Evolutionary conservation across 2,797 vertebrate genomes (phyloP).

Genomic region (Bradypus variegatus): DNA sequence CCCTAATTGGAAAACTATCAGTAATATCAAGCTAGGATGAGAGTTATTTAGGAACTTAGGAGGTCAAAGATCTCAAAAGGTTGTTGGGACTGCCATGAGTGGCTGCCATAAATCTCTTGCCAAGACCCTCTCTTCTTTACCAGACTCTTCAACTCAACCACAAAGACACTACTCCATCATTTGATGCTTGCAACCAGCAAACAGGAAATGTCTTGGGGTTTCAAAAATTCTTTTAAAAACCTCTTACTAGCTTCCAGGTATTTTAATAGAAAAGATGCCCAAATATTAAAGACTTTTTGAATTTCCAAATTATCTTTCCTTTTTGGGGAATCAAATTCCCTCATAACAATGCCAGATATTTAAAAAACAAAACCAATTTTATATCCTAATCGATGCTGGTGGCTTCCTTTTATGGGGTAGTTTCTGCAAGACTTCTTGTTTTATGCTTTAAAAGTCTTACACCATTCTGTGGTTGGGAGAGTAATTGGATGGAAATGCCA

Average conservation of each 20-base stretch:
- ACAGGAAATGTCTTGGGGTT: neutral
- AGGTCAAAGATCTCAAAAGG: neutral
- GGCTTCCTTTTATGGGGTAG: neutral
- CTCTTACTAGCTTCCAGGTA: neutral
- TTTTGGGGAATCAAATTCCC: neutral
- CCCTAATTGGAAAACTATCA: neutral
- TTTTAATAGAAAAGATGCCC: conserved; percentile 18
- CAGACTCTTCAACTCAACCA: neutral
- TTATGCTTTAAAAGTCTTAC: neutral
- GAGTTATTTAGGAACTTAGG: neutral
- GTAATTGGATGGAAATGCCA: neutral
- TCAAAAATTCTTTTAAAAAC: conserved; percentile 6
- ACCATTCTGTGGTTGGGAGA: neutral
- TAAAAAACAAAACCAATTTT: conserved; percentile 27
- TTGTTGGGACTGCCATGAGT: neutral
- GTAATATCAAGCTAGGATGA: neutral
- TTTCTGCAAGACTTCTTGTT: neutral
- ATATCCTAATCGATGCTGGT: neutral
- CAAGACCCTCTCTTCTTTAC: neutral
- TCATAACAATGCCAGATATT: neutral
- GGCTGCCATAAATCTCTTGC: neutral
- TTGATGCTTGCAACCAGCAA: neutral
- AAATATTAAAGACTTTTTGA: conserved; percentile 18
- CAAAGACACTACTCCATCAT: neutral
- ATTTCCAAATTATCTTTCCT: conserved; percentile 9